phyloP scores from a whole-genome alignment of 2,797 vertebrate species.

The Thalassophryne amazonica region DNA sequence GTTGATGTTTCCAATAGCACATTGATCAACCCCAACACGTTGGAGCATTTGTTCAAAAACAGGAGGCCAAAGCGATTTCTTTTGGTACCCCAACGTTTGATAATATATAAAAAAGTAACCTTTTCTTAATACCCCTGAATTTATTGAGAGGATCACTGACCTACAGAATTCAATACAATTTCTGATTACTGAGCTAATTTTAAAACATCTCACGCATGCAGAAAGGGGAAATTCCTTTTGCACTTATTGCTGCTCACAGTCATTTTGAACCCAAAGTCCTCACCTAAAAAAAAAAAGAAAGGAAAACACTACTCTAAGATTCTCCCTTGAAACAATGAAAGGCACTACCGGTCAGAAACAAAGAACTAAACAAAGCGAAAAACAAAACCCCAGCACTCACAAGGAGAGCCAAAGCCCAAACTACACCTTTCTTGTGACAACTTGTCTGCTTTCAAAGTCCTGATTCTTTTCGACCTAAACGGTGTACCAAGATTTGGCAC shows the following conservation, averaged over 20 bases:
- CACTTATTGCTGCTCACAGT: constrained; percentile 89
- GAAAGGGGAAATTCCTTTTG: constrained; percentile 73
- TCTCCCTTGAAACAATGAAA: constrained; percentile 93
- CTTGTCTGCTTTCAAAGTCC: constrained; percentile 68
- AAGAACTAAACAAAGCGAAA: constrained; percentile 78
- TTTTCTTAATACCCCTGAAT: constrained; percentile 87
- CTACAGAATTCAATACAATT: constrained; percentile 96
- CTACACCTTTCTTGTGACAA: constrained; percentile 66
- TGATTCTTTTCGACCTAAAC: constrained; percentile 83
- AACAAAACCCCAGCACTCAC: constrained; percentile 61
- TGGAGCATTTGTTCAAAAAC: constrained; percentile 72
- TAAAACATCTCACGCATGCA: constrained; percentile 77
- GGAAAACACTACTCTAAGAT: constrained; percentile 79
- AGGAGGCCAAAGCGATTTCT: constrained; percentile 77
- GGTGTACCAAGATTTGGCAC: constrained; percentile 96
- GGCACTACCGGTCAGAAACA: constrained; percentile 96
- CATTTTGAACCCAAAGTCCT: constrained; percentile 67
- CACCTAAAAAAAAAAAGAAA: constrained; percentile 41
- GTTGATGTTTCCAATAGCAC: constrained; percentile 66
- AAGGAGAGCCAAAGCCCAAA: constrained; percentile 67
- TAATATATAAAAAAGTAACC: constrained; percentile 51
- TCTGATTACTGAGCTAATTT: constrained; percentile 78
- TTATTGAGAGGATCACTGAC: constrained; percentile 89
- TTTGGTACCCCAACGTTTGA: constrained; percentile 83
- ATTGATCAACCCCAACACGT: constrained; percentile 66